Evolutionary conservation across 2,797 vertebrate genomes (phyloP).

Genomic region (Peromyscus eremicus): DNA sequence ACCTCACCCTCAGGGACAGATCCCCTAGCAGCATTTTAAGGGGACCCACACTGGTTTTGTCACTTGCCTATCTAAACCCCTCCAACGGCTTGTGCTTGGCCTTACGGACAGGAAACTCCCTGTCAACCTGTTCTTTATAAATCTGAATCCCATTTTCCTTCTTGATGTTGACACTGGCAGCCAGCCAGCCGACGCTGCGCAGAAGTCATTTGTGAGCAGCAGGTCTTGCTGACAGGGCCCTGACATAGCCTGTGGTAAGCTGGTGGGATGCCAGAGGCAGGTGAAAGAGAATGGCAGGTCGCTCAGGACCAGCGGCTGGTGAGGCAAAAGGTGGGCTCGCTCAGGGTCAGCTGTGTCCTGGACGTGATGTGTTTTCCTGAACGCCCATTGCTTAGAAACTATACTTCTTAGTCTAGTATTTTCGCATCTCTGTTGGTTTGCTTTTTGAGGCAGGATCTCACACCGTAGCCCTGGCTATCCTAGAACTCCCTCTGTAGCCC

Average conservation of each 20-base stretch:
- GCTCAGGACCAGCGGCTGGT: background rate
- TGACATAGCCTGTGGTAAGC: background rate
- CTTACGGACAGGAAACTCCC: background rate
- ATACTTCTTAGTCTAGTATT: background rate
- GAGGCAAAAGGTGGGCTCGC: background rate
- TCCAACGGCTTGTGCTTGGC: background rate
- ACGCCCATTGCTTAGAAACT: background rate
- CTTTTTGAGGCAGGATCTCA: background rate
- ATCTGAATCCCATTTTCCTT: conserved; percentile 39
- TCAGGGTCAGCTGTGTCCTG: background rate
- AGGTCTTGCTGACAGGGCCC: background rate
- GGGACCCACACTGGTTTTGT: background rate
- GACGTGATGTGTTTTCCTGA: background rate
- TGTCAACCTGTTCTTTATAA: conserved; percentile 44
- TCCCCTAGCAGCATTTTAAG: background rate
- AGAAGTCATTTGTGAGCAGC: background rate
- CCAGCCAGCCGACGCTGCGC: background rate
- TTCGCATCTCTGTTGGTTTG: background rate
- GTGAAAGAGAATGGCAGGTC: background rate
- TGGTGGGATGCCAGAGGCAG: background rate
- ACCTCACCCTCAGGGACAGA: background rate
- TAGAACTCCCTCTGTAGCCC: background rate
- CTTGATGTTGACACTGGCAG: background rate
- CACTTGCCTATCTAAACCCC: background rate
- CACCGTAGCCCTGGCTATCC: background rate